Conservation (phyloP, 2,888 invertebrate genomes). For the Drosophila rellima region DNA sequence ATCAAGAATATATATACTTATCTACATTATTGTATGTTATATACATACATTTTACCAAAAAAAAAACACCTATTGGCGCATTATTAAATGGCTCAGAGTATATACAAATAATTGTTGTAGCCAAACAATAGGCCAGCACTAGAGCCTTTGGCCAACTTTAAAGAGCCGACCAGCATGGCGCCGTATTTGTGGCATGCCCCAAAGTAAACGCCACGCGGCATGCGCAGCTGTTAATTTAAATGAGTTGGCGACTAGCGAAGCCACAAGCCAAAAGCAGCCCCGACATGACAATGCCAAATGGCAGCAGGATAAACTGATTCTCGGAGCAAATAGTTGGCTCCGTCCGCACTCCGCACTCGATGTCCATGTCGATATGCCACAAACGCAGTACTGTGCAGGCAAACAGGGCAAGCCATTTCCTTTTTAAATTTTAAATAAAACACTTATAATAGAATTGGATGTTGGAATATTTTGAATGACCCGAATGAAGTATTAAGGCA, state of each 20-base stretch:
- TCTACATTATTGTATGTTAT: no score
- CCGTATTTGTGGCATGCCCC: background rate
- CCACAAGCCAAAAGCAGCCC: slow-evolving; percentile 38
- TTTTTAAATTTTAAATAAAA: background rate
- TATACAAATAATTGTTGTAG: background rate
- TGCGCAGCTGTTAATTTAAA: slow-evolving; percentile 52
- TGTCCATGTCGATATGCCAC: background rate
- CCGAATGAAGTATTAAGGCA: no score
- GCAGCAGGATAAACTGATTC: slow-evolving; percentile 16
- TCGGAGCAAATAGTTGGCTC: background rate
- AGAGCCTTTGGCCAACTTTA: background rate
- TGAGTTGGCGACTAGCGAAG: slow-evolving; percentile 29
- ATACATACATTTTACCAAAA: no score
- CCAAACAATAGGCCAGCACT: slow-evolving; percentile 3
- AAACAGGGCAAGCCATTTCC: background rate
- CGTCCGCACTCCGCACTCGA: background rate
- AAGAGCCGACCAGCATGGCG: background rate
- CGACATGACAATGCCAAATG: slow-evolving; percentile 26
- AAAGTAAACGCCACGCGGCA: background rate
- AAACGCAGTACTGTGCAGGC: background rate
- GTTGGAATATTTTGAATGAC: background rate
- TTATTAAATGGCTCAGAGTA: no score
- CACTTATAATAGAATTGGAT: background rate
- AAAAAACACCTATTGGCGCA: no score
- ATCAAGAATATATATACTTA: no score